Conservation (phyloP, 1,140 invertebrate genomes). For the Capitella teleta region DNA sequence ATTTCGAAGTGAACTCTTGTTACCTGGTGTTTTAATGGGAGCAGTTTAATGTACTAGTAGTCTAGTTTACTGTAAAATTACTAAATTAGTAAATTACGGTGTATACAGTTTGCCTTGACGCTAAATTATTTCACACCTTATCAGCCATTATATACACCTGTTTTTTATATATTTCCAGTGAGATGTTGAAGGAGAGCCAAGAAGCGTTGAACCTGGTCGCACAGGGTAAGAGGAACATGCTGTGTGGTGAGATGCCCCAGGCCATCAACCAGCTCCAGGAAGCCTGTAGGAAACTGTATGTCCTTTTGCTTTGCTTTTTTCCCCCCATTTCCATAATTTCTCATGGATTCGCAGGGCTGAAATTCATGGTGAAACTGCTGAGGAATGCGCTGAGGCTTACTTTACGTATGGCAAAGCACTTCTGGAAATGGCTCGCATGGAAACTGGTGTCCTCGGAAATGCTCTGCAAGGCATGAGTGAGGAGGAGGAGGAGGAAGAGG, state of each 20-base stretch:
- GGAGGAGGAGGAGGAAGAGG: too few species aligned
- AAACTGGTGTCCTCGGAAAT: slow-evolving; percentile 66
- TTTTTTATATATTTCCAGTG: too few species aligned
- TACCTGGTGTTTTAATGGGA: too few species aligned
- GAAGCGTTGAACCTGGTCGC: slow-evolving; percentile 48
- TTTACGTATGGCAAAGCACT: slow-evolving; percentile 67
- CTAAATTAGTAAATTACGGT: too few species aligned
- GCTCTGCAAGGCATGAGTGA: slow-evolving; percentile 55
- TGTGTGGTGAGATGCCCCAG: slow-evolving; percentile 63
- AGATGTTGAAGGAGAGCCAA: too few species aligned
- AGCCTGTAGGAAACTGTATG: slow-evolving; percentile 57
- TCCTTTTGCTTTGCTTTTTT: slow-evolving; percentile 5
- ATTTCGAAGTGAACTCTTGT: too few species aligned
- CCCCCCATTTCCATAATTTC: not conserved
- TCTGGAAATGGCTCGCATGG: slow-evolving; percentile 65
- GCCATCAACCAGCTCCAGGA: slow-evolving; percentile 65
- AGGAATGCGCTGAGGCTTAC: slow-evolving; percentile 73
- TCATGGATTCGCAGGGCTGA: slow-evolving; percentile 17
- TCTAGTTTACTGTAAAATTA: too few species aligned
- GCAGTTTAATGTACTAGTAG: too few species aligned
- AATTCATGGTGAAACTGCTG: slow-evolving; percentile 61
- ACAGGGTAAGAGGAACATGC: slow-evolving; percentile 62
- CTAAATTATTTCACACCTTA: too few species aligned
- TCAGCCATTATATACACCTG: too few species aligned
- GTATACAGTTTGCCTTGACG: too few species aligned